A percentile compares a stretch with the other conserved stretches of the same genome.
phyloP scores from a whole-genome alignment of 2,797 vertebrate species.

The Epinephelus coioides region DNA sequence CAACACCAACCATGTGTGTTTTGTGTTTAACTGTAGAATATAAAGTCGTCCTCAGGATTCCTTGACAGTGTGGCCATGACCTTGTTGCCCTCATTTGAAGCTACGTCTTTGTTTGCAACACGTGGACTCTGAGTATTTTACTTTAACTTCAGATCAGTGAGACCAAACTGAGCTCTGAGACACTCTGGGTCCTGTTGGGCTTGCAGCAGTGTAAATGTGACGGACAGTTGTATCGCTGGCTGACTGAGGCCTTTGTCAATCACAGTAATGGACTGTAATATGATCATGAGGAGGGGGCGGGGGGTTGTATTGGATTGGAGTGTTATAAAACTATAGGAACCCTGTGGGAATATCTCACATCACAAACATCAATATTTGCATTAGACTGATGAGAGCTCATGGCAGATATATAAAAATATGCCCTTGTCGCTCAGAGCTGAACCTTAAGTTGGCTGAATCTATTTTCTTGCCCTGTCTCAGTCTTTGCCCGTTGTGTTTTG shows the following conservation, averaged over 20 bases:
- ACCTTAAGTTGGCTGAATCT: not conserved
- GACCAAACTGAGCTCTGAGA: not conserved
- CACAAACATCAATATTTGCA: constrained; percentile 38
- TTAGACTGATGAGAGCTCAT: constrained; percentile 32
- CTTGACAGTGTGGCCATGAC: not conserved
- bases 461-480: not conserved
- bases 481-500: not conserved
- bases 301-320: not conserved
- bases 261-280: constrained; percentile 62
- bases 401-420: not conserved
- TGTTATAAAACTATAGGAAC: constrained; percentile 19
- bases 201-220: constrained; percentile 5
- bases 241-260: constrained; percentile 50
- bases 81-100: not conserved
- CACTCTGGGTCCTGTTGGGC: not conserved
- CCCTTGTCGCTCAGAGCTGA: not conserved
- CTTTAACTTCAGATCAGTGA: not conserved
- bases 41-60: not conserved
- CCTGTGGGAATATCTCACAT: constrained; percentile 12
- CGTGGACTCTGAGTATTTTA: not conserved
- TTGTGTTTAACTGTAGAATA: too few species aligned
- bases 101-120: not conserved
- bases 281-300: not conserved
- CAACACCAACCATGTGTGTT: not conserved
- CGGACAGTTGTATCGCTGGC: constrained; percentile 1